Evolutionary conservation across 2,888 invertebrate species (phyloP), one percentile per base, ranked within the genome.

Genomic region (Epinotia ramella): DNA sequence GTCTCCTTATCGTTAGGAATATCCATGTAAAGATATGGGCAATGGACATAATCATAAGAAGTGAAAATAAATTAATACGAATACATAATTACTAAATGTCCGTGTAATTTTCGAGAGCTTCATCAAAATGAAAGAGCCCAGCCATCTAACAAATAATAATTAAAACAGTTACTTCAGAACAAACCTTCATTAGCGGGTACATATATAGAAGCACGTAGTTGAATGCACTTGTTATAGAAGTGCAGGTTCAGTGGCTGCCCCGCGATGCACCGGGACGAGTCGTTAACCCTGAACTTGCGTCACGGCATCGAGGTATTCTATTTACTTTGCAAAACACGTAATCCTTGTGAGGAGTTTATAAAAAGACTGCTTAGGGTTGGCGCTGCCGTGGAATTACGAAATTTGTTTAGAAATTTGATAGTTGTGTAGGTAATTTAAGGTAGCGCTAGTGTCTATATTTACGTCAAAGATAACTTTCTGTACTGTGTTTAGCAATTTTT

Each of bases 231-330:
- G 65, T 78, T 78, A 76, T 78, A 78, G 67, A 60, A 71, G 60
- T 71, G 65, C 56, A 67, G 33, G 81, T 81, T 80, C 74, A 83
- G 84, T 82, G 84, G 85, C 84, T 83, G 82, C 83, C 81, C 81
- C 80, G 82, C 81, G 80, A 79, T 83, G 84, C 81, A 81, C 80
- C 78, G 73, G 77, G 81, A 74, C 73, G 76, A 83, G 89, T 87
- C 89, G 81, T 87, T 88, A 87, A 85, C 89, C 89, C 84, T 89
- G 87, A 86, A 89, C 84, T 83, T 80, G 65, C 75, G 73, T 81
- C 79, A 80, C 82, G 79, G 81, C 82, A 75, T 64, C 6, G 72
- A 57, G 56, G 56, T 64, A 78, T 71, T 73, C 71, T 75, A 75
- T 75, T 75, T 65, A 75, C 62, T 66, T 60, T 56, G 24, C 24